Evolutionary conservation across 2,797 vertebrate species (phyloP).

Genomic region (Picus viridis): DNA sequence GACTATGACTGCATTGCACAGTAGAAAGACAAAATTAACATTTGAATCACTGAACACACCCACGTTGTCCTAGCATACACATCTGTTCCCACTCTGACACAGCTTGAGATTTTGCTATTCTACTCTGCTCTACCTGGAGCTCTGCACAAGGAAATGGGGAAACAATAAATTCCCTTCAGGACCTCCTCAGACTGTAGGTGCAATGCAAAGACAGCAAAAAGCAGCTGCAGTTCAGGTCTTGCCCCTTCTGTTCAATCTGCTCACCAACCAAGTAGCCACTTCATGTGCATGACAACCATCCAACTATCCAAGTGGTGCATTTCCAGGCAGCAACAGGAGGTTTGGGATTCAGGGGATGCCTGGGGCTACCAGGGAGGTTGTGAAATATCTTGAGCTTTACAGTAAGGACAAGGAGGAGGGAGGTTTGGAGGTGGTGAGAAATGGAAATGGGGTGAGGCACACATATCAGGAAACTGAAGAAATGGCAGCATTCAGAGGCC

Average conservation of each 20-base stretch:
- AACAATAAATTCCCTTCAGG: background rate
- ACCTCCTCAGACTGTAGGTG: rapidly evolving
- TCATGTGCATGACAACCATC: too few species aligned
- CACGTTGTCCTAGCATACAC: background rate
- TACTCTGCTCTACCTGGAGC: background rate
- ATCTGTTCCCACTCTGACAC: background rate
- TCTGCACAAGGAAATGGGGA: background rate
- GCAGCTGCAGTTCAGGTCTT: background rate
- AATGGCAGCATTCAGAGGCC: background rate
- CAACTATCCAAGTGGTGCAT: background rate
- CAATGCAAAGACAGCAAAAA: background rate
- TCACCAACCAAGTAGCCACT: background rate
- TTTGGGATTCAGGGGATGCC: background rate
- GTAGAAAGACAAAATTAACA: conserved; percentile 23
- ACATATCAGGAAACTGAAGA: background rate
- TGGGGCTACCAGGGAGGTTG: background rate
- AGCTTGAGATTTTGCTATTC: background rate
- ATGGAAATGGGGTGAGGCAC: background rate
- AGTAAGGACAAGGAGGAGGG: background rate
- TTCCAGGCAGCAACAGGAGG: background rate
- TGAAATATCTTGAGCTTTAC: background rate
- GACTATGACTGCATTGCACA: background rate
- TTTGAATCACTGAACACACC: background rate
- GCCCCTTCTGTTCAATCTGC: background rate
- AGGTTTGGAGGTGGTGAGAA: background rate